phyloP scores from a whole-genome alignment of 2,888 invertebrate genomes.

The Eristalinus aeneus region DNA sequence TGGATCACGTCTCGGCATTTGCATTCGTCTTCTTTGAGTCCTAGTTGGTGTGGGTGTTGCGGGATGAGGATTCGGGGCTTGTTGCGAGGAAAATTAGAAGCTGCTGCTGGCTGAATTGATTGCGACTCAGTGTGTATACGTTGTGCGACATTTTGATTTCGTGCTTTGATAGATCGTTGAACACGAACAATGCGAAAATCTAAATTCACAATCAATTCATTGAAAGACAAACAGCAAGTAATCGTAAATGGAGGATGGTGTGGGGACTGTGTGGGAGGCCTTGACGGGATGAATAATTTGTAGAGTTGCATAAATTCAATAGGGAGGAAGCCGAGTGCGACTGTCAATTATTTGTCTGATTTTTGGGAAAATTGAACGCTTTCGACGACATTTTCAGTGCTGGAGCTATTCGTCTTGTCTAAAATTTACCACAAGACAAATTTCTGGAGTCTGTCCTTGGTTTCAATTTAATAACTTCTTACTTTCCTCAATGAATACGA shows the following conservation, averaged over 20 bases:
- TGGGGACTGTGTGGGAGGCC: neutral
- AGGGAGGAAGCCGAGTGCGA: neutral
- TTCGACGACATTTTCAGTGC: no score
- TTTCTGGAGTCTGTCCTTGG: no score
- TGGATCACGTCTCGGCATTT: conserved; percentile 45
- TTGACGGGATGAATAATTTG: neutral
- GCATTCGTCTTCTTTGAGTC: conserved; percentile 14
- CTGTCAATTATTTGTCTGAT: neutral
- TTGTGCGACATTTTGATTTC: conserved; percentile 53
- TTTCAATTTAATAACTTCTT: no score
- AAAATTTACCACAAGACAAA: no score
- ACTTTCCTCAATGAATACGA: no score
- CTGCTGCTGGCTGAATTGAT: conserved; percentile 44
- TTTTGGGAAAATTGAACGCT: no score
- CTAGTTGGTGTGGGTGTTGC: neutral
- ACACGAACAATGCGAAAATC: conserved; percentile 23
- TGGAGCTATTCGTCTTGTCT: no score
- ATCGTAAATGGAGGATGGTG: neutral
- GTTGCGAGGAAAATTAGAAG: conserved; percentile 42
- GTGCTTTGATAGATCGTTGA: neutral
- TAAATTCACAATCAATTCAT: conserved; percentile 26
- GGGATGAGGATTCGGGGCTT: neutral
- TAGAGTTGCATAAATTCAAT: neutral
- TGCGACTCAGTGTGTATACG: neutral
- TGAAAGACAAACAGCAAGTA: neutral